phyloP scores from a whole-genome alignment of 2,113 vertebrate genomes.

The Jacana jacana region DNA sequence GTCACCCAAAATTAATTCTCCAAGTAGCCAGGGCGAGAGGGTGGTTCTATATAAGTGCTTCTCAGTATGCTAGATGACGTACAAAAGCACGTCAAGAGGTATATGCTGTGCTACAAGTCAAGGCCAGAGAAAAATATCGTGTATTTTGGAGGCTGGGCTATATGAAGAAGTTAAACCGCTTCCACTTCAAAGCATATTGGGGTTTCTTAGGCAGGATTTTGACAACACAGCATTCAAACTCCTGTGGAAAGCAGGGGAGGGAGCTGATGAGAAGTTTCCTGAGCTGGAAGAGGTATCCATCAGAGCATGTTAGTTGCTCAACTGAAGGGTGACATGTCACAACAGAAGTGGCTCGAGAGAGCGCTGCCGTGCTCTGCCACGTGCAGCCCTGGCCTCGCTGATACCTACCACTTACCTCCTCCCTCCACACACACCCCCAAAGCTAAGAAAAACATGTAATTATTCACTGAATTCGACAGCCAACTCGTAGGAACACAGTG shows the following conservation, averaged over 20 bases:
- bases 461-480: background rate
- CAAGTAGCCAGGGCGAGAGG: background rate
- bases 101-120: background rate
- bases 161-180: background rate
- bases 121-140: background rate
- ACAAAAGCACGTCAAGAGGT: no score
- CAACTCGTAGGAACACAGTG: rapidly evolving
- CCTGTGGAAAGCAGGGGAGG: background rate
- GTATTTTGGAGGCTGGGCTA: rapidly evolving
- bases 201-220: background rate
- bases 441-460: rapidly evolving
- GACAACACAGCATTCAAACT: background rate
- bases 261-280: background rate
- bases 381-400: rapidly evolving
- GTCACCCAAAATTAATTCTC: background rate
- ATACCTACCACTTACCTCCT: background rate
- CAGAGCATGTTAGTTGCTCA: background rate
- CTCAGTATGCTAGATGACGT: rapidly evolving
- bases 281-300: background rate
- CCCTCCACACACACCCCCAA: rapidly evolving
- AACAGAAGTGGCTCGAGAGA: background rate
- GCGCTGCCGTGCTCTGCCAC: rapidly evolving
- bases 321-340: background rate
- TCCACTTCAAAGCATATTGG: rapidly evolving
- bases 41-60: background rate